These are phyloP conservation scores for Lithodes maja DNA, from an alignment of 2,888 invertebrate genomes.

Conservation along the genomic window DNA sequence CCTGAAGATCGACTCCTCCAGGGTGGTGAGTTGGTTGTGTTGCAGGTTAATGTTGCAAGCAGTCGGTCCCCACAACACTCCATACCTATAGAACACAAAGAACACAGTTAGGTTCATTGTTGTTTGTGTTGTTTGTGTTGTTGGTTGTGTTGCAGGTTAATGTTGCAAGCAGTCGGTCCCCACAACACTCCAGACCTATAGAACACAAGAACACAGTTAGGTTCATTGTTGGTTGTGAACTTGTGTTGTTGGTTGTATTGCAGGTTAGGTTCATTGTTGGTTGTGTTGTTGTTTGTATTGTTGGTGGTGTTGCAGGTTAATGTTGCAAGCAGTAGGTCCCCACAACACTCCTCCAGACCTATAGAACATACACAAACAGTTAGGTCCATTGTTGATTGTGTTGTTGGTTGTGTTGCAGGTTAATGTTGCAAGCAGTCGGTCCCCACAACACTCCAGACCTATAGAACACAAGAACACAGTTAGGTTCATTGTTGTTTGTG, in stretches of 20 bases:
- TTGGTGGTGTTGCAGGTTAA: neutral
- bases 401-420: neutral
- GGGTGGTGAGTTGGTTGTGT: constrained; percentile 6
- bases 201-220: neutral
- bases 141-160: neutral
- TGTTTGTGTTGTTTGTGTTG: neutral
- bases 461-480: too few relatives aligned
- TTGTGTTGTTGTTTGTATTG: too few relatives aligned
- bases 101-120: too few relatives aligned
- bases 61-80: neutral
- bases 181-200: too few relatives aligned
- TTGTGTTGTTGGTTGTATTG: neutral
- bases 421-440: neutral
- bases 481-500: too few relatives aligned
- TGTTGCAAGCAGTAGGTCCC: neutral
- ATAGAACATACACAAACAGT: neutral
- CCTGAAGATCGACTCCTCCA: neutral
- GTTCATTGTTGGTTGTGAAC: too few relatives aligned
- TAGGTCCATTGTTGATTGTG: too few relatives aligned
- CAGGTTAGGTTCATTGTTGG: too few relatives aligned
- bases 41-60: neutral
- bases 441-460: too few relatives aligned
- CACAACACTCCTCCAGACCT: neutral
- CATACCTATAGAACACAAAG: neutral
- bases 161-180: neutral